phyloP scores from a whole-genome alignment of 2,888 invertebrate genomes.

The Rhogogaster chlorosoma region DNA sequence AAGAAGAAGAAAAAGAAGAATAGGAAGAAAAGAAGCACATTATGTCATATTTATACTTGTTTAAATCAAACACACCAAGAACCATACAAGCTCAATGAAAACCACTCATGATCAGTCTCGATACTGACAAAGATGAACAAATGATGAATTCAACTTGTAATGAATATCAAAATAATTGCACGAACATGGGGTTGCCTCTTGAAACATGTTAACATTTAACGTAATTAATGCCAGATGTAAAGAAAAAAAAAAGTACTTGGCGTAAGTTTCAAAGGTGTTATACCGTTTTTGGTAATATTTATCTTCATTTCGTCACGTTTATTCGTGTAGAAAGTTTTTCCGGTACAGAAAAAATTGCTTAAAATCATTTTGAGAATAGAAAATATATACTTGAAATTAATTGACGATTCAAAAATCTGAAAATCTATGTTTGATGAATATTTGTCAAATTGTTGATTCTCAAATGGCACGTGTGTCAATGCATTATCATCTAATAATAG shows the following conservation, averaged over 20 bases:
- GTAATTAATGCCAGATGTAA: not conserved
- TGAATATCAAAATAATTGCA: not conserved
- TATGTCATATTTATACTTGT: conserved; percentile 28
- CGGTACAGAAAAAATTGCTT: not conserved
- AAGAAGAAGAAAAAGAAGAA: not conserved
- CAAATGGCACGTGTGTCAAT: not conserved
- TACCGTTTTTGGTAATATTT: not conserved
- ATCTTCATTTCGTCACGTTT: not conserved
- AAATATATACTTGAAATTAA: not conserved
- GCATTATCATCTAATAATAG: not conserved
- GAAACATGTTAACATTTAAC: not conserved
- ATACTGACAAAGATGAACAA: not conserved
- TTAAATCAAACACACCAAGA: not conserved
- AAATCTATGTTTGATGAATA: not conserved
- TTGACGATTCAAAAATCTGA: not conserved
- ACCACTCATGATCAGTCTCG: conserved; percentile 28
- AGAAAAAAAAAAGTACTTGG: not conserved
- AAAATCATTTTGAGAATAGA: not conserved
- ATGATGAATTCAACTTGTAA: conserved; percentile 5
- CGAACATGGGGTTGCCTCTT: not conserved
- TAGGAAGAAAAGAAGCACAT: not conserved
- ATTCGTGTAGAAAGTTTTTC: not conserved
- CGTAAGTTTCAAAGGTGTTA: not conserved
- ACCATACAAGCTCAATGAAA: not conserved
- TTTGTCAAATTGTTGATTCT: not conserved